Conservation (phyloP, 2,113 vertebrate species). For the Chrysemys picta region DNA sequence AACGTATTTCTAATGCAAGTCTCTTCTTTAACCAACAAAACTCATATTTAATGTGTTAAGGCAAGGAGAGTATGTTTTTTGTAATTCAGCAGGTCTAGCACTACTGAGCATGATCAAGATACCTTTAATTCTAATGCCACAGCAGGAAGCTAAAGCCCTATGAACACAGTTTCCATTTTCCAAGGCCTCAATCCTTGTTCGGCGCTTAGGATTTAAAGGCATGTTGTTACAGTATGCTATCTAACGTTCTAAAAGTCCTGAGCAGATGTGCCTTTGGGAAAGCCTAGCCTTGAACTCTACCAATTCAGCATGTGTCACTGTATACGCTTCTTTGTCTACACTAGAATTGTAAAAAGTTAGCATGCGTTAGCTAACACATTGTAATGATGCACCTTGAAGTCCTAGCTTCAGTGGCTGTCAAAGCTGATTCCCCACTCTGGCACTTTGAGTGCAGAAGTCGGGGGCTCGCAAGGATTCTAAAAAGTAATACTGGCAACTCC, state of each 20-base stretch:
- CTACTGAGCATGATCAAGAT: not conserved
- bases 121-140: not conserved
- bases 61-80: not conserved
- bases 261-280: not conserved
- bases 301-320: not conserved
- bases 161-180: not conserved
- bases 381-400: not conserved
- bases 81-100: not conserved
- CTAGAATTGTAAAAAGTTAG: not conserved
- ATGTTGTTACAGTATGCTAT: not conserved
- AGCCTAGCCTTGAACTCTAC: not conserved
- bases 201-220: not conserved
- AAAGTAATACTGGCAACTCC: too few relatives aligned
- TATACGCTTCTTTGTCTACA: not conserved
- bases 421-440: too few relatives aligned
- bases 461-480: too few relatives aligned
- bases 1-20: not conserved
- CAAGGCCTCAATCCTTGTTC: not conserved
- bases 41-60: not conserved
- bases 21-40: not conserved
- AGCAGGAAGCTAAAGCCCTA: not conserved
- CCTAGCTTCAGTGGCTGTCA: not conserved
- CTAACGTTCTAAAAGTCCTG: not conserved
- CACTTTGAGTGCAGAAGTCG: too few relatives aligned
- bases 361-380: not conserved